These are phyloP conservation scores for Drosophila prosaltans DNA, from an alignment of 1,140 invertebrate genomes.

Conservation along the genomic window DNA sequence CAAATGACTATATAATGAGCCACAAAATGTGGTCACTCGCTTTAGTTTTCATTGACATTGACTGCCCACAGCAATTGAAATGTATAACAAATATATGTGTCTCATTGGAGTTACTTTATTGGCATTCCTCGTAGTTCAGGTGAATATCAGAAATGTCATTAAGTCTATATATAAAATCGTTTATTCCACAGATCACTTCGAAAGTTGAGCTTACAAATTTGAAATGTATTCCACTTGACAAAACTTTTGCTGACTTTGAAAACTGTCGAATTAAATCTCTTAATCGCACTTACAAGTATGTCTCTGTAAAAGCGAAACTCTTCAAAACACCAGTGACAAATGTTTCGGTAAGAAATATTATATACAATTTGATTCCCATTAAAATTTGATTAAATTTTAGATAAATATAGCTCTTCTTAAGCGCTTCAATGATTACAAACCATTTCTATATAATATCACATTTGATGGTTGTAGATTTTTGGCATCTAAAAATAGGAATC, in stretches of 20 bases:
- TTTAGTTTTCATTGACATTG: background rate
- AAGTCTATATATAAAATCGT: too few relatives aligned
- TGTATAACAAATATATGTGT: background rate
- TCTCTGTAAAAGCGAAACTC: background rate
- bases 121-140: background rate
- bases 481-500: constrained; percentile 17
- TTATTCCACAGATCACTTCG: background rate
- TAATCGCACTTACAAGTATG: background rate
- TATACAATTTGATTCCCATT: too few relatives aligned
- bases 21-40: background rate
- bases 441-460: constrained; percentile 33
- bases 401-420: background rate
- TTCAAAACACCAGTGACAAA: background rate
- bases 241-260: background rate
- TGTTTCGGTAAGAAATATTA: background rate
- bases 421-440: background rate
- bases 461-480: constrained; percentile 24
- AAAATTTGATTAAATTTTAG: too few relatives aligned
- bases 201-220: background rate
- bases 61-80: background rate
- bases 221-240: background rate
- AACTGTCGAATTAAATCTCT: background rate
- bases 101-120: background rate
- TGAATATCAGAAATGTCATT: background rate
- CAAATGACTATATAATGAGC: background rate